phyloP scores from a whole-genome alignment of 2,113 vertebrate genomes.

The Psophia crepitans region DNA sequence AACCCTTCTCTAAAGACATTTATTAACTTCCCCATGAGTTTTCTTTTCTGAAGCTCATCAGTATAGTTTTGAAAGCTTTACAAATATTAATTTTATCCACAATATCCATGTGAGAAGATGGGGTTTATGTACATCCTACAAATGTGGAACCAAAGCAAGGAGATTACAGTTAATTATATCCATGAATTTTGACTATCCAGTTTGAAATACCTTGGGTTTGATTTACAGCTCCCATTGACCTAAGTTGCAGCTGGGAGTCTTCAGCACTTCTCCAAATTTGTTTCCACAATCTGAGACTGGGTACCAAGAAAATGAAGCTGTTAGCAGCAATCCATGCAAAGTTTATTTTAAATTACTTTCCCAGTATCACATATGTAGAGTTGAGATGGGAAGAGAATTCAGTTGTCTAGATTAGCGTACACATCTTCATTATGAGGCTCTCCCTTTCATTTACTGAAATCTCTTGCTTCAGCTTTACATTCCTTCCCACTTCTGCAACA shows the following conservation, averaged over 20 bases:
- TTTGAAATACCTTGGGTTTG: neutral
- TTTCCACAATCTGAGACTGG: neutral
- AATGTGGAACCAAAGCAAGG: neutral
- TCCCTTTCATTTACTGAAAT: neutral
- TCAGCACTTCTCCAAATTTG: neutral
- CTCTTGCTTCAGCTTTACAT: neutral
- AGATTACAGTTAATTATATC: neutral
- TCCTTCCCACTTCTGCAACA: neutral
- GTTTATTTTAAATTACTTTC: neutral
- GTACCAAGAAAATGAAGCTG: neutral
- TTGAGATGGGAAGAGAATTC: neutral
- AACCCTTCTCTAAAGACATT: neutral
- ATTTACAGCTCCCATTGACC: neutral
- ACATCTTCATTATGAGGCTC: neutral
- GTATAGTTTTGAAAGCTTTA: neutral
- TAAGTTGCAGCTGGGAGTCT: neutral
- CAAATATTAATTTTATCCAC: constrained; percentile 9
- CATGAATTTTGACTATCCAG: neutral
- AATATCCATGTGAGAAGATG: neutral
- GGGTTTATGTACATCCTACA: neutral
- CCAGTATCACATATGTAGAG: neutral
- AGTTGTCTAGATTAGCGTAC: neutral
- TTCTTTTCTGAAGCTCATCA: neutral
- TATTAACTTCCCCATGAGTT: constrained; percentile 3
- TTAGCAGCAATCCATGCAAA: neutral